A percentile compares a stretch with the other conserved stretches of the same genome.
Evolutionary conservation across 2,888 invertebrate species (phyloP).

Genomic region (Seira ritae): DNA sequence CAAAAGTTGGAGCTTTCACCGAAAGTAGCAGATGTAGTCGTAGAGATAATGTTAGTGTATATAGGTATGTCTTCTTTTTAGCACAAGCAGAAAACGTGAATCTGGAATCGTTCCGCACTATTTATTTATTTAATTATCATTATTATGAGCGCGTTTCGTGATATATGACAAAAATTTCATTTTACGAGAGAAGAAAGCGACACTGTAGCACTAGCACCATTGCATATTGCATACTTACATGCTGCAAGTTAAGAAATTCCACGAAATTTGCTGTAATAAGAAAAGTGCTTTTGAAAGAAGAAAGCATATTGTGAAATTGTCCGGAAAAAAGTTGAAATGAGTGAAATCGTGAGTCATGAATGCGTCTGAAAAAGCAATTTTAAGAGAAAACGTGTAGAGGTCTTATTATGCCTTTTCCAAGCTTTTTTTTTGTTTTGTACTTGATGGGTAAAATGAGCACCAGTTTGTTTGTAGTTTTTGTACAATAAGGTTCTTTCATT

Average conservation of each 20-base stretch:
- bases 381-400: background rate
- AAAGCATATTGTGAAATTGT: constrained; percentile 21
- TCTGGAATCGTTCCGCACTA: constrained; percentile 16
- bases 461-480: constrained; percentile 20
- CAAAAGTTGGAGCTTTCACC: no score
- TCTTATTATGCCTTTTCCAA: background rate
- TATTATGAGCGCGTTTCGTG: background rate
- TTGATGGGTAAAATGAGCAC: constrained; percentile 1
- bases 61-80: no score
- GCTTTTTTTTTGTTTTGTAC: constrained; percentile 11
- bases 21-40: no score
- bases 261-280: background rate
- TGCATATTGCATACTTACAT: background rate
- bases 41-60: no score
- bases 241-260: background rate
- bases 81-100: no score
- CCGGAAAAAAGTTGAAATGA: constrained; percentile 16
- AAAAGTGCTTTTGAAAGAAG: background rate
- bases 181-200: background rate
- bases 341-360: constrained; percentile 2
- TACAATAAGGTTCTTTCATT: background rate
- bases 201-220: constrained; percentile 1
- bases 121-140: constrained; percentile 19
- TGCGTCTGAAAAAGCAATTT: constrained; percentile 1
- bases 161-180: background rate